A percentile compares a stretch with the other conserved stretches of the same genome.
Conservation (phyloP, 2,888 invertebrate genomes). For the Yponomeuta malinellus region DNA sequence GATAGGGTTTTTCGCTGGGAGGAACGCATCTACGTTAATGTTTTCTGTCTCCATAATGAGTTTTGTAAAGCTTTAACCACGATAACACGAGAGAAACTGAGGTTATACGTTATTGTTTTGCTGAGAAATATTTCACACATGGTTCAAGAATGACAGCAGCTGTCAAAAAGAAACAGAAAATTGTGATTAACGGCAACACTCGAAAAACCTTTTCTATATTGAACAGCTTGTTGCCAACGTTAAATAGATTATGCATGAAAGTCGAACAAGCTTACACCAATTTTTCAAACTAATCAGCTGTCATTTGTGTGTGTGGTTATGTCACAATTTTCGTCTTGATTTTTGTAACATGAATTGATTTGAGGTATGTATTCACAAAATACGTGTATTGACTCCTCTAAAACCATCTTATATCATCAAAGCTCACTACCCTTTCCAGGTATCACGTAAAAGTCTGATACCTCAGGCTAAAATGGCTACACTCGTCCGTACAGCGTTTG, state of each 20-base stretch:
- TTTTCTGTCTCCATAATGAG: slow-evolving; percentile 63
- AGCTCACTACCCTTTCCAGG: slow-evolving; percentile 26
- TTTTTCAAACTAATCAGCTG: not conserved
- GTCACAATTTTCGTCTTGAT: slow-evolving; percentile 44
- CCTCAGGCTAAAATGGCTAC: slow-evolving; percentile 51
- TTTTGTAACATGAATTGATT: slow-evolving; percentile 50
- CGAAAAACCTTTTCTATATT: not conserved
- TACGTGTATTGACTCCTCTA: not conserved
- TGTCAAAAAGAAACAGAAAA: slow-evolving; percentile 25
- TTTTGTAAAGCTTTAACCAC: not conserved
- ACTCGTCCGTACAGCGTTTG: slow-evolving; percentile 50
- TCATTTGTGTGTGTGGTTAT: slow-evolving; percentile 39
- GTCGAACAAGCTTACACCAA: not conserved
- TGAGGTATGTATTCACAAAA: slow-evolving; percentile 33
- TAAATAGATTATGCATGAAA: not conserved
- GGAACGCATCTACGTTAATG: slow-evolving; percentile 70
- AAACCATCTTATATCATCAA: not conserved
- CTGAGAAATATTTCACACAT: slow-evolving; percentile 36
- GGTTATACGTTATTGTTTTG: slow-evolving; percentile 17
- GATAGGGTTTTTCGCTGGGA: slow-evolving; percentile 66
- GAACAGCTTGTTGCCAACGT: too few species aligned
- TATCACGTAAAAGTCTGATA: slow-evolving; percentile 30
- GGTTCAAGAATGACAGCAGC: slow-evolving; percentile 29
- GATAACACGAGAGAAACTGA: not conserved
- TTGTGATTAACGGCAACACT: not conserved